A percentile compares a stretch with the other conserved stretches of the same genome.
phyloP scores from a whole-genome alignment of 1,140 invertebrate genomes.

The Diploscapter pachys region DNA sequence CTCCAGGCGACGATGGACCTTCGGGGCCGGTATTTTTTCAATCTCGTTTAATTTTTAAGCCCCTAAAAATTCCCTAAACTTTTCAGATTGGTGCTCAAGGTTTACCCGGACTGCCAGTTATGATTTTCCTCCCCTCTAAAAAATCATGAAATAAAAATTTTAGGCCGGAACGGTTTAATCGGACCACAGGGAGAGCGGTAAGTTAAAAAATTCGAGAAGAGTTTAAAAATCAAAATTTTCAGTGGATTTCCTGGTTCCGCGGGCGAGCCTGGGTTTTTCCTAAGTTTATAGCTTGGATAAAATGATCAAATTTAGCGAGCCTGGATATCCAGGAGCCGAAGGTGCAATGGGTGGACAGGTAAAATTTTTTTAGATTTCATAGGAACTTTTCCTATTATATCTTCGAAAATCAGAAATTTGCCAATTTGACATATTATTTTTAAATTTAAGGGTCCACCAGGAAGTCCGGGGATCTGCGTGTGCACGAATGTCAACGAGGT shows the following conservation, averaged over 20 bases:
- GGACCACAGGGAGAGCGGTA: constrained; percentile 50
- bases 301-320: constrained; percentile 18
- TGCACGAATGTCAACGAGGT: constrained; percentile 57
- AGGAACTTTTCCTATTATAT: no score
- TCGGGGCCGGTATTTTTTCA: constrained; percentile 39
- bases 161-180: constrained; percentile 51
- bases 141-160: no score
- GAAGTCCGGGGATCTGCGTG: constrained; percentile 51
- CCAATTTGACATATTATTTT: background rate
- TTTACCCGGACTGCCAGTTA: constrained; percentile 53
- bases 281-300: no score
- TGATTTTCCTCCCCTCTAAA: no score
- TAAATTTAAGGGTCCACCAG: constrained; percentile 20
- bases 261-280: constrained; percentile 40
- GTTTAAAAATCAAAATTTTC: no score
- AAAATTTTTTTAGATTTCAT: constrained; percentile 4
- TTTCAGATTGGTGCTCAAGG: constrained; percentile 47
- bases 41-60: no score
- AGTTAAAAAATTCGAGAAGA: no score
- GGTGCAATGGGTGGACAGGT: constrained; percentile 51
- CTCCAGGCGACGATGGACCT: constrained; percentile 54
- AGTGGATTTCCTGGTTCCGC: constrained; percentile 51
- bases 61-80: no score
- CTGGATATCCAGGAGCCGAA: constrained; percentile 57
- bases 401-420: no score